These are phyloP conservation scores for Hydroisotoma schaefferi DNA, from an alignment of 2,888 invertebrate species.

Conservation along the genomic window DNA sequence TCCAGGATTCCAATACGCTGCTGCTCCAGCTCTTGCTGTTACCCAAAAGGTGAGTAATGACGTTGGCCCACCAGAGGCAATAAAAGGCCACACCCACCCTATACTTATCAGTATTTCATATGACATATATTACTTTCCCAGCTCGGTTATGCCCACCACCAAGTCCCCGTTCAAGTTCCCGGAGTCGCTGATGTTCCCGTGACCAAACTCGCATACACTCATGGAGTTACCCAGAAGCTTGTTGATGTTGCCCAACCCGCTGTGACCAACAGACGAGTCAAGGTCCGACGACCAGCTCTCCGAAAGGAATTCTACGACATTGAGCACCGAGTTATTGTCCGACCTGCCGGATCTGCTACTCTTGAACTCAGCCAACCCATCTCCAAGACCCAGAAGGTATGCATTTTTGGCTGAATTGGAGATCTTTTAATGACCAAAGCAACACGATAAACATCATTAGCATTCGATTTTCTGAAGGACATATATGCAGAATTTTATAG, in stretches of 20 bases:
- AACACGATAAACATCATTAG: background rate
- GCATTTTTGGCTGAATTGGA: background rate
- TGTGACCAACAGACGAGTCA: slow-evolving; percentile 59
- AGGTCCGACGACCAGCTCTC: slow-evolving; percentile 61
- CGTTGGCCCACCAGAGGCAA: no score
- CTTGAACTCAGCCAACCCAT: slow-evolving; percentile 61
- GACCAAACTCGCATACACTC: slow-evolving; percentile 57
- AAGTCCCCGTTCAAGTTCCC: slow-evolving; percentile 50
- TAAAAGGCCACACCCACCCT: no score
- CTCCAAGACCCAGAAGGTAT: slow-evolving; percentile 56
- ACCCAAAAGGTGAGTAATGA: slow-evolving; percentile 45
- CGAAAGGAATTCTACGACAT: slow-evolving; percentile 64
- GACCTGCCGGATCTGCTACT: slow-evolving; percentile 61
- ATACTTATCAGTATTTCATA: no score
- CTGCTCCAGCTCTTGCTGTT: slow-evolving; percentile 44
- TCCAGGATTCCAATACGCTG: slow-evolving; percentile 29
- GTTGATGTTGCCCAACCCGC: slow-evolving; percentile 61
- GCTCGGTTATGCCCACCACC: slow-evolving; percentile 46
- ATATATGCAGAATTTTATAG: no score
- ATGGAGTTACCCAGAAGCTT: slow-evolving; percentile 57
- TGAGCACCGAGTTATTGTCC: slow-evolving; percentile 60
- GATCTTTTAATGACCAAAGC: background rate
- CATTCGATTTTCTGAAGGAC: slow-evolving; percentile 1
- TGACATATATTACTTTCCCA: background rate
- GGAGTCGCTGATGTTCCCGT: slow-evolving; percentile 55